These are phyloP conservation scores for Drepana falcataria DNA, from an alignment of 2,888 invertebrate genomes.

Conservation along the genomic window DNA sequence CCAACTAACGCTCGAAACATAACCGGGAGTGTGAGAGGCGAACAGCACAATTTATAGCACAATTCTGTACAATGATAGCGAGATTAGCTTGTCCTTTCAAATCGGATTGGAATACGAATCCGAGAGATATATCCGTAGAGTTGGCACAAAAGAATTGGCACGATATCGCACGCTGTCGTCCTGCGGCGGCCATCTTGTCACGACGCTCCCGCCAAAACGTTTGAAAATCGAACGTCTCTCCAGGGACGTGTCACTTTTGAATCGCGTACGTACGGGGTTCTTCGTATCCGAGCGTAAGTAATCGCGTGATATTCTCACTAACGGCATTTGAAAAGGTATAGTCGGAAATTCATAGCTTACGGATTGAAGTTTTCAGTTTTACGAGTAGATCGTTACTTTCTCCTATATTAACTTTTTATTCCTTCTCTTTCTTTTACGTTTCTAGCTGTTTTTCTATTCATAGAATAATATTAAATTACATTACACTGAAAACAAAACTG, in stretches of 20 bases:
- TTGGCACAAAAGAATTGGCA: constrained; percentile 71
- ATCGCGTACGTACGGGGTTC: constrained; percentile 17
- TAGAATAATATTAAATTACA: too few relatives aligned
- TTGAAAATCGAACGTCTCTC: constrained; percentile 62
- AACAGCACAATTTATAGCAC: constrained; percentile 33
- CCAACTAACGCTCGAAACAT: constrained; percentile 9
- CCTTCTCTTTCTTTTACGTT: too few relatives aligned
- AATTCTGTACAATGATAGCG: constrained; percentile 50
- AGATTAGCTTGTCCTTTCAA: constrained; percentile 66
- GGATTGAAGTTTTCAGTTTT: too few relatives aligned
- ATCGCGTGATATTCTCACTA: not conserved
- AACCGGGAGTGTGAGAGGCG: constrained; percentile 20
- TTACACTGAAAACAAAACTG: too few relatives aligned
- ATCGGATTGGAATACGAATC: constrained; percentile 53
- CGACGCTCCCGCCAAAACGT: constrained; percentile 55
- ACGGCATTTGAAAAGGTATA: not conserved
- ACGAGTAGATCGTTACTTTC: too few relatives aligned
- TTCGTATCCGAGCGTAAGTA: not conserved
- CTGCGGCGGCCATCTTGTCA: constrained; percentile 59
- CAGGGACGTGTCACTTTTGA: constrained; percentile 50
- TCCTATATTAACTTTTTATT: too few relatives aligned
- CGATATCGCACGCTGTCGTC: constrained; percentile 57
- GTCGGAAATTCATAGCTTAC: too few relatives aligned
- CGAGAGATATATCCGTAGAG: constrained; percentile 55
- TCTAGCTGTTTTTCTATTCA: too few relatives aligned